Percentiles rank a stretch among this genome's conserved stretches.
Evolutionary conservation across 1,140 invertebrate genomes (phyloP).

Genomic region (Lasioglossum baleicum): DNA sequence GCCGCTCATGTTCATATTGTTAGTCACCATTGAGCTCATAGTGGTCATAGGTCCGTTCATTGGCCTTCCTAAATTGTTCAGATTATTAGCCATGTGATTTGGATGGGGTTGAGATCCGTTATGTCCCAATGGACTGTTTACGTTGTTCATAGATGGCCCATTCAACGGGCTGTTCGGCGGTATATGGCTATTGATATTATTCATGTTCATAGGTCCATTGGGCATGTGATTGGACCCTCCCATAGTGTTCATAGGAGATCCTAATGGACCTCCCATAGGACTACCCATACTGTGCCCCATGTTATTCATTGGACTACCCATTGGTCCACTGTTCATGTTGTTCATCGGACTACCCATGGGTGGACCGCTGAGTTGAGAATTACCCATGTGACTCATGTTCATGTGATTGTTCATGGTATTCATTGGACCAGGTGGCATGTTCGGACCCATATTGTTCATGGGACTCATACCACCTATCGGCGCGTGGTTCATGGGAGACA

Average conservation of each 20-base stretch:
- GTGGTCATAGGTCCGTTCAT: constrained; percentile 83
- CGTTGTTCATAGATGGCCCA: constrained; percentile 76
- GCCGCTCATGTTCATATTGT: constrained; percentile 76
- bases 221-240: constrained; percentile 75
- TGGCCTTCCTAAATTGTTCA: constrained; percentile 79
- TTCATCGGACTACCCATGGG: constrained; percentile 87
- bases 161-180: constrained; percentile 77
- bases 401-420: constrained; percentile 83
- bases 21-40: constrained; percentile 82
- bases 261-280: constrained; percentile 77
- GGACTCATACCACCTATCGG: constrained; percentile 84
- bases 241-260: constrained; percentile 78
- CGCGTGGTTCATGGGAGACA: constrained; percentile 82
- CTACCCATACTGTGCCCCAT: constrained; percentile 79
- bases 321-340: constrained; percentile 84
- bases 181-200: constrained; percentile 78
- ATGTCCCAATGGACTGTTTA: constrained; percentile 78
- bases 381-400: constrained; percentile 86
- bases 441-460: constrained; percentile 85
- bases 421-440: constrained; percentile 81
- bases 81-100: constrained; percentile 81
- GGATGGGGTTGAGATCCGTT: constrained; percentile 81
- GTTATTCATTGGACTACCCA: constrained; percentile 81
- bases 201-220: constrained; percentile 78
- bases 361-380: constrained; percentile 85